Base-by-base conservation (phyloP, 2,888 invertebrate genomes). In the Drosophila koepferae region DNA sequence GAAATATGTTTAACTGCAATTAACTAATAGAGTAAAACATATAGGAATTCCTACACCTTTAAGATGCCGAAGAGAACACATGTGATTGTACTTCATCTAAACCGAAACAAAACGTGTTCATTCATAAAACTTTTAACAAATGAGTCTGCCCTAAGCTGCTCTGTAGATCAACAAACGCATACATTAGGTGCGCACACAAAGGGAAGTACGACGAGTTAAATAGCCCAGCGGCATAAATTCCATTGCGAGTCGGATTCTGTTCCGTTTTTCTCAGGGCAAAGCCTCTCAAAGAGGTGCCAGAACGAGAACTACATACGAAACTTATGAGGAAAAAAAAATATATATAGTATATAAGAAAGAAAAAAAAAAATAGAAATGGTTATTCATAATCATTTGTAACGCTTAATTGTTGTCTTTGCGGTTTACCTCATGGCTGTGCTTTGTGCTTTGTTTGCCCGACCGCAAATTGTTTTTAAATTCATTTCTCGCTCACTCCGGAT, bases 391-490 rank as follows among this genome's bases (percentile, higher is more conserved):
- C 89, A 83, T 90, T 87, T 90, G 87, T 87, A 77, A 89, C 78
- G 89, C 90, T 90, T 87, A 87, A 87, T 87, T 87, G 87, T 87
- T 87, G 90, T 87, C 82, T 87, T 87, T 87, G 87, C 80, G 90
- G 90, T 86, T 71, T 77, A 81, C 74, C 82, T 87, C 63, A 64
- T 77, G 77, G 81, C 69, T 54, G 54, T 84, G 83, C 80, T 81
- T 81, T 77, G 74, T 89, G 63, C 55, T 72, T 77, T 74, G 65
- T 43, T 49, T 68, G 69, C 36, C 60, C 67, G 82, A 90, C 84
- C 89, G 90, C 87, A 87, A 87, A 87, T 90, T 90, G 87, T 86
- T 87, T 87, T 90, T 86, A 88, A 87, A 87, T 89, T 89, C 86
- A 82, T 90, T 86, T 82, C 81, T 76, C 81, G 75, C 77, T 69